phyloP scores from a whole-genome alignment of 1,140 invertebrate species.

The Riptortus pedestris region DNA sequence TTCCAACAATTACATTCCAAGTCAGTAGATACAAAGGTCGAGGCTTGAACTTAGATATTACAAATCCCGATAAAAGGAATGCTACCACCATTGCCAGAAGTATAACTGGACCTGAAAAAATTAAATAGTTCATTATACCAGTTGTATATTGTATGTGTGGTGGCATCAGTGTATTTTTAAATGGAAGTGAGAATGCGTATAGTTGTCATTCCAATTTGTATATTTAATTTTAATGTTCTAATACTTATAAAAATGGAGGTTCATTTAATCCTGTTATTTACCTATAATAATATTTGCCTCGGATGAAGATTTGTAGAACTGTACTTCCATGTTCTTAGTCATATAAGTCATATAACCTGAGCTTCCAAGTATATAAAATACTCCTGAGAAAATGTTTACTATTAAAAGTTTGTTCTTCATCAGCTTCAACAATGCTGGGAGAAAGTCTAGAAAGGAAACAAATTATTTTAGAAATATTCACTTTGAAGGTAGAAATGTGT shows the following conservation, averaged over 20 bases:
- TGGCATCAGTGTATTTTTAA: background rate
- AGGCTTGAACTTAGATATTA: constrained; percentile 49
- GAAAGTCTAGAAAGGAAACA: too few species aligned
- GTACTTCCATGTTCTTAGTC: constrained; percentile 60
- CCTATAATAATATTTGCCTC: constrained; percentile 52
- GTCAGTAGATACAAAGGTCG: constrained; percentile 41
- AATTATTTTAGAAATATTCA: too few species aligned
- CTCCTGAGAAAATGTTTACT: constrained; percentile 45
- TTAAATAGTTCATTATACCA: background rate
- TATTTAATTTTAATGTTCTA: background rate
- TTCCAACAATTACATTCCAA: constrained; percentile 46
- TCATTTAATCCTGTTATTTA: too few species aligned
- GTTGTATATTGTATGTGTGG: constrained; percentile 19
- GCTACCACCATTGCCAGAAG: constrained; percentile 49
- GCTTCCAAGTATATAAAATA: constrained; percentile 53
- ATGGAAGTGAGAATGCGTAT: constrained; percentile 33
- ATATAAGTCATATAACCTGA: constrained; percentile 57
- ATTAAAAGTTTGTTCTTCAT: constrained; percentile 49
- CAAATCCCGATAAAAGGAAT: constrained; percentile 47
- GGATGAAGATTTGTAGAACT: constrained; percentile 51
- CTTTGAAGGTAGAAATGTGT: too few species aligned
- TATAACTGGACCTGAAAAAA: constrained; percentile 39
- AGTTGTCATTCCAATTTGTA: background rate
- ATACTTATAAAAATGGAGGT: background rate
- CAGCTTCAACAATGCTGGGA: constrained; percentile 45